Conservation (phyloP, 2,797 vertebrate species). For the Parauchenoglanis punctatus region DNA sequence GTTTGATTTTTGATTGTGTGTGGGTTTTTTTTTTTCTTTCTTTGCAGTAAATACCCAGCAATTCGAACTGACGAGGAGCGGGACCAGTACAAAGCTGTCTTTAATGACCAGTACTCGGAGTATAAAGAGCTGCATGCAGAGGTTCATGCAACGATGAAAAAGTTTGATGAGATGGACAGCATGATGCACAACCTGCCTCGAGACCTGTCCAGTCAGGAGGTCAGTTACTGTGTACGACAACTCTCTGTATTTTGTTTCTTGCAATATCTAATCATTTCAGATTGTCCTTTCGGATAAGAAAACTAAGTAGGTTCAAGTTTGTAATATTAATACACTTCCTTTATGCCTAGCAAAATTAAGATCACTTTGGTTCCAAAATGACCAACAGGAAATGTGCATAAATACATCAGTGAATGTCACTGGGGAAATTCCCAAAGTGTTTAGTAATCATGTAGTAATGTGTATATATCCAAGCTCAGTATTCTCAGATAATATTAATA, state of each 20-base stretch:
- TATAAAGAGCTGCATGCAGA: slow-evolving; percentile 93
- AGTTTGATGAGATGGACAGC: slow-evolving; percentile 87
- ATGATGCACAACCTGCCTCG: slow-evolving; percentile 85
- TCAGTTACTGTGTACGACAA: slow-evolving; percentile 55
- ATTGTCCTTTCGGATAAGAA: neutral
- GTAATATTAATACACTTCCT: neutral
- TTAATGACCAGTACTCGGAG: slow-evolving; percentile 96
- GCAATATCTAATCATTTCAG: neutral
- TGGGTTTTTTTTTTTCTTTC: neutral
- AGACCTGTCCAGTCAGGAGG: slow-evolving; percentile 78
- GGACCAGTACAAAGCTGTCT: slow-evolving; percentile 94
- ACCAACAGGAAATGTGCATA: neutral
- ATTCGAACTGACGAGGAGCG: slow-evolving; percentile 87
- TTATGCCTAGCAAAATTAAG: neutral
- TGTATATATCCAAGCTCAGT: neutral
- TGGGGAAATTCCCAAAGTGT: neutral
- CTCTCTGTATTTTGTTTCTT: neutral
- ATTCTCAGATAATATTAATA: neutral
- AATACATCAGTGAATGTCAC: neutral
- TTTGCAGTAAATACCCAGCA: slow-evolving; percentile 86
- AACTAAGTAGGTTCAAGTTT: neutral
- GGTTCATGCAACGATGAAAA: slow-evolving; percentile 82
- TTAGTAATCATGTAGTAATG: no score
- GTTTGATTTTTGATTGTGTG: neutral
- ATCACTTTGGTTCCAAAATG: neutral